Evolutionary conservation across 2,888 invertebrate genomes (phyloP).

Genomic region (Drosophila fulvimacula): DNA sequence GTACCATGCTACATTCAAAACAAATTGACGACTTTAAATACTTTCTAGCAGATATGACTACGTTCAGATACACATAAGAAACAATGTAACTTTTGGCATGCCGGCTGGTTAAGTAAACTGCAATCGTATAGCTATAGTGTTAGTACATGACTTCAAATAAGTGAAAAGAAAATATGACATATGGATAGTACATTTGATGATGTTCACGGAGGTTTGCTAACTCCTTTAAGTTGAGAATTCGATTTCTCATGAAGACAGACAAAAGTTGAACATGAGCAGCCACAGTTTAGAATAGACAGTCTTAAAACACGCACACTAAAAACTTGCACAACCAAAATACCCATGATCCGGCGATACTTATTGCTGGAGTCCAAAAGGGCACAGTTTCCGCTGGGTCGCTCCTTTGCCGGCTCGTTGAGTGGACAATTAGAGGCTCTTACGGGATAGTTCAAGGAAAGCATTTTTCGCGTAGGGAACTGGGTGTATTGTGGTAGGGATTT

Average conservation of each 20-base stretch:
- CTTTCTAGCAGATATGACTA: conserved; percentile 9
- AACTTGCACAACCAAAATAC: conserved; percentile 79
- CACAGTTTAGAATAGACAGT: conserved; percentile 58
- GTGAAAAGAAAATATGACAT: conserved; percentile 26
- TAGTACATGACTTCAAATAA: conserved; percentile 46
- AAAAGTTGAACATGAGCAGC: conserved; percentile 50
- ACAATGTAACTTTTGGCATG: conserved; percentile 33
- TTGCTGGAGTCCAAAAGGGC: conserved; percentile 37
- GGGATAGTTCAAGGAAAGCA: conserved; percentile 37
- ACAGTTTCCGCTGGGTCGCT: conserved; percentile 25
- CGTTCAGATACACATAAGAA: conserved; percentile 16
- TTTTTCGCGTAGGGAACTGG: conserved; percentile 36
- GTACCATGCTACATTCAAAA: conserved; percentile 91
- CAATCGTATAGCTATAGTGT: conserved; percentile 50
- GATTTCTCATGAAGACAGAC: conserved; percentile 45
- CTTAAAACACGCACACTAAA: conserved; percentile 61
- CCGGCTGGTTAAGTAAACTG: conserved; percentile 32
- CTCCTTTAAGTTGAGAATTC: conserved; percentile 49
- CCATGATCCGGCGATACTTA: conserved; percentile 72
- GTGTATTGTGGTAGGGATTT: conserved; percentile 41
- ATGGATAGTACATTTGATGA: conserved; percentile 22
- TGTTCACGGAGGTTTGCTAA: conserved; percentile 50
- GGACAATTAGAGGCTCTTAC: conserved; percentile 38
- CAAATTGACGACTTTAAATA: conserved; percentile 32
- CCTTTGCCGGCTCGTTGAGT: conserved; percentile 46